These are phyloP conservation scores for Cryptocephalus primarius DNA, from an alignment of 2,888 invertebrate species.

Conservation along the genomic window DNA sequence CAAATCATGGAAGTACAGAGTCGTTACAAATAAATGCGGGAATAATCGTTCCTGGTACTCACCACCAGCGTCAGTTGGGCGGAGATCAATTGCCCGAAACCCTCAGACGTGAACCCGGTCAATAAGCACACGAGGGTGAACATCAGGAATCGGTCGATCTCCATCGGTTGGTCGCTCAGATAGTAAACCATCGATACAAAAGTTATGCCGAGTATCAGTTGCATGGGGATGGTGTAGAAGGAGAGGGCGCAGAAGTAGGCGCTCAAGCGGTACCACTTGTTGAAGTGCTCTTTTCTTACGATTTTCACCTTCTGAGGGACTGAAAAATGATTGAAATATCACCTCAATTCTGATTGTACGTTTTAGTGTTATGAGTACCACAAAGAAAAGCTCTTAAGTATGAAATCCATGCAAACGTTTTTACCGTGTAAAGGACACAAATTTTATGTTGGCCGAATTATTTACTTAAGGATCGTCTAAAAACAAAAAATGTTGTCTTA, in stretches of 20 bases:
- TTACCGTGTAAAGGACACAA: too few relatives aligned
- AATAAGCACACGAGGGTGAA: conserved; percentile 60
- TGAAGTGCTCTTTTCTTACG: conserved; percentile 72
- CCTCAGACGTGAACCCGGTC: conserved; percentile 66
- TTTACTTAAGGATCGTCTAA: too few relatives aligned
- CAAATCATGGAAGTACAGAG: too few relatives aligned
- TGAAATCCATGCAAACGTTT: too few relatives aligned
- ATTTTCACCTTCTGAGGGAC: conserved; percentile 70
- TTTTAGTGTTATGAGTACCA: too few relatives aligned
- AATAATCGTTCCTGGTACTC: conserved; percentile 32
- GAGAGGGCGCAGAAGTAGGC: conserved; percentile 69
- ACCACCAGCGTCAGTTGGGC: conserved; percentile 68
- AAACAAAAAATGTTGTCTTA: too few relatives aligned
- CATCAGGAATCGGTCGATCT: conserved; percentile 52
- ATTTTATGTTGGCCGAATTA: too few relatives aligned
- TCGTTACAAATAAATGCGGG: too few relatives aligned
- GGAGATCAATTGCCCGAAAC: conserved; percentile 64
- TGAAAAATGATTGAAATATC: conserved; percentile 31
- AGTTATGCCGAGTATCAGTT: conserved; percentile 54
- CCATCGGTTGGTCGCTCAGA: conserved; percentile 67
- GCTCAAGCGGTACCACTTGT: conserved; percentile 72
- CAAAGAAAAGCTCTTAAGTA: too few relatives aligned
- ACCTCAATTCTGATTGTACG: too few relatives aligned
- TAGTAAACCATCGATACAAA: conserved; percentile 63
- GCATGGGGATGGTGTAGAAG: conserved; percentile 59